Conservation (phyloP, 2,113 vertebrate species). For the Pelmatolapia mariae region DNA sequence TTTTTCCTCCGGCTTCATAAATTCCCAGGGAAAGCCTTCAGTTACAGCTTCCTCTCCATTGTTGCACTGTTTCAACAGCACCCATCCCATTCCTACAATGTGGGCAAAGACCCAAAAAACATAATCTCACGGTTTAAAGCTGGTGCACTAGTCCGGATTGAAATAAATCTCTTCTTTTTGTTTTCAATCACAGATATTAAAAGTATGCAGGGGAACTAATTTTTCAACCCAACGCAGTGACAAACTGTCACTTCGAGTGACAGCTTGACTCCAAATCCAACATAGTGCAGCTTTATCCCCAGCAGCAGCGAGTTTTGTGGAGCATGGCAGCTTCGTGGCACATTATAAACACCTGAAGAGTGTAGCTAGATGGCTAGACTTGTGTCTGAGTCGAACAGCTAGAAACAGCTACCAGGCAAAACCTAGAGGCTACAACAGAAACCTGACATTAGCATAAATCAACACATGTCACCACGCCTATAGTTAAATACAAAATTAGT, state of each 20-base stretch:
- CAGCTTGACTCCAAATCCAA: not conserved
- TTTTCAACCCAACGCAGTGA: not conserved
- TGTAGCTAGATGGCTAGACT: not conserved
- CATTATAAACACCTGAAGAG: not conserved
- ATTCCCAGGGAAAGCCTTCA: constrained; percentile 34
- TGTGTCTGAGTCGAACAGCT: constrained; percentile 28
- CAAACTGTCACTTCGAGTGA: not conserved
- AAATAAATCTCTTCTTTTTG: not conserved
- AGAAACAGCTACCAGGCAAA: not conserved
- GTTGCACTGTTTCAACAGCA: constrained; percentile 42
- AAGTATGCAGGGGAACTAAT: not conserved
- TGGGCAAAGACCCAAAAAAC: constrained; percentile 28
- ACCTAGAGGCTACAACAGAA: not conserved
- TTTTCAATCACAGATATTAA: not conserved
- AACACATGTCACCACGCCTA: not conserved
- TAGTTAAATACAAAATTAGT: not conserved
- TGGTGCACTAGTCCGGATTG: not conserved
- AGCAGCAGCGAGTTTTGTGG: not conserved
- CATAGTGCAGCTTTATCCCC: not conserved
- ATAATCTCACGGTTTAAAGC: not conserved
- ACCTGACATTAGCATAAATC: not conserved
- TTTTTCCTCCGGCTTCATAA: not conserved
- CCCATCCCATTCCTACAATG: constrained; percentile 26
- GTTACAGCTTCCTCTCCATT: constrained; percentile 57
- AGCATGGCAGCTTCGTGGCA: not conserved